Evolutionary conservation across 2,113 vertebrate species (phyloP), one percentile per base, ranked within the genome.

Genomic region (Empidonax alnorum): DNA sequence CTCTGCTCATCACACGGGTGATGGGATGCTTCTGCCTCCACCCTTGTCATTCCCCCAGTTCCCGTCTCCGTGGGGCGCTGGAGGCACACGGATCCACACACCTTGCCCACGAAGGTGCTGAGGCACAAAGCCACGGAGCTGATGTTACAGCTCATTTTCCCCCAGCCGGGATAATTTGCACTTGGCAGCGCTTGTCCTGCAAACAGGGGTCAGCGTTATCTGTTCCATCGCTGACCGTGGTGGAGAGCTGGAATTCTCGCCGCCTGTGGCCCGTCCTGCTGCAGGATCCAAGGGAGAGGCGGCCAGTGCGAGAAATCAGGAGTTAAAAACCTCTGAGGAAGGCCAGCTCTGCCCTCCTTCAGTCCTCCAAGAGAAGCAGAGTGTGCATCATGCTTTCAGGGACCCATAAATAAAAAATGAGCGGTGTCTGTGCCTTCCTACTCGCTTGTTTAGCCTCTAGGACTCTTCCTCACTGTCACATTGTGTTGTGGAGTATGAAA

Each of bases 241-340:
- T 0, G 37, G 67, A 12, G 0, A 19, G 25, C 3, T n/a, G 11
- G 53, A 3, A 5, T 2, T 10, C 37, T 23, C 20, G 37, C 17
- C 67, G 20, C 2, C 28, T 7, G 6, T 1, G 15, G 55, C 42
- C 9, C 7, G 19, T 72, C 52, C 58, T 25, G 5, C 71, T 8
- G 4, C 46, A 23, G 65, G 39, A 5, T 7, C 30, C 2, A 3
- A 6, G 46, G 33, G n/a, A 24, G 30, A 41, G 31, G 37, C 9
- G 41, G 58, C 56, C 58, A 44, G n/a, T 5, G 14, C 3, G 41
- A 50, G 71, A 35, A 55, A 52, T 3, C 28, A 30, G 41, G 77
- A 82, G 66, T 10, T 55, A 41, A 39, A 44, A 66, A 6, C 59
- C 77, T 49, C 7, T 8, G 28, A 50, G 55, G 42, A 78, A 50